These are phyloP conservation scores for Tetrao urogallus DNA, from an alignment of 2,113 vertebrate species.

Conservation along the genomic window DNA sequence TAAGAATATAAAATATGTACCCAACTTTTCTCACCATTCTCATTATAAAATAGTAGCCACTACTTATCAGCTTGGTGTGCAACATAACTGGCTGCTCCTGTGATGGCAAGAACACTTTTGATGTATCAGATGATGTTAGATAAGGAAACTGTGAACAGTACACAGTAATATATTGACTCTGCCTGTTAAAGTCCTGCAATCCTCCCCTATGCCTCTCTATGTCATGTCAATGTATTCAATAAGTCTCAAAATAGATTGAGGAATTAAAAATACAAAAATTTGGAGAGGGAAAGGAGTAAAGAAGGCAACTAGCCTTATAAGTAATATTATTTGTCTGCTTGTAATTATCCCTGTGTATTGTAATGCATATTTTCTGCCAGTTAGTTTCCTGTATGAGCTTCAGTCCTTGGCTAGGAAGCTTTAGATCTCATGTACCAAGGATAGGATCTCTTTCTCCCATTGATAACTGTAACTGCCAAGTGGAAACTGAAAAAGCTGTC, in stretches of 20 bases:
- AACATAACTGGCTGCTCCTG: neutral
- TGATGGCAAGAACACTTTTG: neutral
- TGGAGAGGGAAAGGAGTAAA: neutral
- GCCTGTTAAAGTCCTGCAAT: neutral
- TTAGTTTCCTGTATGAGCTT: neutral
- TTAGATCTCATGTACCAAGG: neutral
- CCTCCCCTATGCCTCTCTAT: neutral
- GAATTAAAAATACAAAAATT: neutral
- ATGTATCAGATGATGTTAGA: neutral
- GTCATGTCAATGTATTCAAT: fast-evolving
- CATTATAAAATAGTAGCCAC: neutral
- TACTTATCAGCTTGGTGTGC: neutral
- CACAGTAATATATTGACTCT: neutral
- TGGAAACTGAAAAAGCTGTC: neutral
- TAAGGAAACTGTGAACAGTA: neutral
- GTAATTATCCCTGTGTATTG: neutral
- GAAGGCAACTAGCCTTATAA: neutral
- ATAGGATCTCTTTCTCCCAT: neutral
- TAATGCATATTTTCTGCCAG: neutral
- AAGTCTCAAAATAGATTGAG: neutral
- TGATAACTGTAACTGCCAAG: neutral
- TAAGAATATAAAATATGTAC: neutral
- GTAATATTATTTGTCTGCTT: neutral
- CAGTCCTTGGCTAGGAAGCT: neutral
- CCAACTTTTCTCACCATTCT: neutral